Evolutionary conservation across 2,888 invertebrate genomes (phyloP).

Genomic region (Ichneumoninae sp.): DNA sequence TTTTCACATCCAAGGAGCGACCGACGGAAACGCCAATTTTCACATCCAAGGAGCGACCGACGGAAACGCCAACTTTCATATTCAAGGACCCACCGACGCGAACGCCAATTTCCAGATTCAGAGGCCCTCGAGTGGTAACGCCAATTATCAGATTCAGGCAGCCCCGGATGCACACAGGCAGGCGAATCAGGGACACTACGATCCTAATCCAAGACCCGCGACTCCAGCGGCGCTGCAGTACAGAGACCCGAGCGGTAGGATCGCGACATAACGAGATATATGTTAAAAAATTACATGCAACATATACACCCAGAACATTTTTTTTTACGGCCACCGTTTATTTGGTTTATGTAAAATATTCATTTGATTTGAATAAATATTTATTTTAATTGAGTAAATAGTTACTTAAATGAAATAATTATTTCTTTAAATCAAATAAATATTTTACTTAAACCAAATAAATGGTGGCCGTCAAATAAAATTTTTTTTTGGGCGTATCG

Average conservation of each 20-base stretch:
- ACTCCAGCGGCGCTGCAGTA: slow-evolving; percentile 76
- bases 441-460: too few species aligned
- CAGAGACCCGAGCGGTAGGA: slow-evolving; percentile 79
- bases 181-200: slow-evolving; percentile 75
- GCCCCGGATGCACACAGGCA: slow-evolving; percentile 71
- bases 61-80: slow-evolving; percentile 74
- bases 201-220: slow-evolving; percentile 68
- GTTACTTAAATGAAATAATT: too few species aligned
- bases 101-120: slow-evolving; percentile 73
- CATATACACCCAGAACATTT: background rate
- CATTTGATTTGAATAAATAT: too few species aligned
- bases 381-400: too few species aligned
- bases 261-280: background rate
- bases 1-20: slow-evolving; percentile 79
- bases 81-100: slow-evolving; percentile 77
- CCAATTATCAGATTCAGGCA: slow-evolving; percentile 71
- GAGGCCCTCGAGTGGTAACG: slow-evolving; percentile 68
- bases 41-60: slow-evolving; percentile 79
- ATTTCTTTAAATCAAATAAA: too few species aligned
- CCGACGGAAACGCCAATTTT: slow-evolving; percentile 78
- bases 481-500: background rate
- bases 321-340: too few species aligned
- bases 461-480: too few species aligned
- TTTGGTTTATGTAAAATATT: too few species aligned
- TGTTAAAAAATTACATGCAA: background rate